Base-by-base conservation (phyloP, 1,140 invertebrate genomes). In the Lethocerus indicus region DNA sequence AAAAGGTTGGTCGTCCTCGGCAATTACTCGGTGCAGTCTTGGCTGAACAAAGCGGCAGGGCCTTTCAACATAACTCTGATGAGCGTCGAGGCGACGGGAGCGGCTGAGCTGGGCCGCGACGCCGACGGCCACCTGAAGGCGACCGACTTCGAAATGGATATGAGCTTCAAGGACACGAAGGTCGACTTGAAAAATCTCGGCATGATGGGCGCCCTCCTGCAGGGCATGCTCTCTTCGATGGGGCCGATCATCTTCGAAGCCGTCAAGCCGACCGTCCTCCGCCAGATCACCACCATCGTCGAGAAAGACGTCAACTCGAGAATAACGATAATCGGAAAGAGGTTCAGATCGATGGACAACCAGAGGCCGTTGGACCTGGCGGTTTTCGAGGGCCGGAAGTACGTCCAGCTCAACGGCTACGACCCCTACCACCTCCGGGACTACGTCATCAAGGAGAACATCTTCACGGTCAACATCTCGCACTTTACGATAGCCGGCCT, bases 111-210 rank as follows among this genome's bases (percentile, higher is more conserved):
- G 0, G 73, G 74, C 45, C 79, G 86, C 1, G 74, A 79, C 52
- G 66, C 70, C 26, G 77, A 81, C 56, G 85, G 84, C 1, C 75
- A 77, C 58, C 61, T 89, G 9, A 71, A 78, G 60, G 79, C 83
- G 1, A 73, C 85, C 57, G 71, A 81, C 45, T 84, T 87, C 36
- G 72, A 73, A 25, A 81, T 87, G 69, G 83, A 89, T 57, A 72
- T 88, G 27, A 74, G 70, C 0, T 87, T 87, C 53, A 70, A 69
- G 21, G 76, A 76, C n/a, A 83, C 87, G 45, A 66, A 73, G 9
- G 75, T 87, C 67, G 77, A 87, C 57, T 88, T 90, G 55, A 71
- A 84, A 60, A 85, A 86, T 60, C 67, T 86, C 0, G 83, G 83
- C 3, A 74, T 85, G 45, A 64, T 85, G 26, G 81, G 78, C 0